Base-by-base conservation (phyloP, 2,888 invertebrate species). In the Lordiphosa andalusiaca region DNA sequence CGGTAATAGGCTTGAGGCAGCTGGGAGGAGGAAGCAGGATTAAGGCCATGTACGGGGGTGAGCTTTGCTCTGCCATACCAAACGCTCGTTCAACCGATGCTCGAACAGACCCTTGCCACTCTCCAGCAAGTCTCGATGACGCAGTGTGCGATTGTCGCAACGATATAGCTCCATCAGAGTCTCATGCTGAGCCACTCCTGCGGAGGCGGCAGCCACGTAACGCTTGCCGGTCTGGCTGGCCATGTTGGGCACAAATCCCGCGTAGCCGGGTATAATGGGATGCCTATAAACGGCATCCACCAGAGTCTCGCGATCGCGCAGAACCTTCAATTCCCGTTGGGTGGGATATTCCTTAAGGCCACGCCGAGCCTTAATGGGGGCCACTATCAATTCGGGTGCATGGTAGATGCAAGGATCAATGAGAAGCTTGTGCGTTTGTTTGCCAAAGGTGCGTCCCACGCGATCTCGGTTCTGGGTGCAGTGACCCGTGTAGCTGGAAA, bases 391-490 rank as follows among this genome's bases (percentile, higher is more conserved):
- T 33, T 93, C 92, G 73, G 94, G 93, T 0, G 94, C 93, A 88
- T 94, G 94, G 69, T 92, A 92, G 30, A 93, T 92, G 50, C 93
- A 92, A 0, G 95, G 95, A 88, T 95, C 95, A 73, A 94, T 87
- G 0, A 95, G 91, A 47, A 94, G 91, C 89, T 94, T 94, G 87
- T 94, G 94, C 0, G 94, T 93, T 40, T 93, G 91, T 4, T 92
- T 93, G 51, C 94, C 95, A 89, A 93, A 95, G 0, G 94, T 94
- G 88, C 94, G 93, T 2, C 95, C 95, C 63, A 93, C 92, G 19
- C 94, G 91, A 85, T 92, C 94, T 59, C 93, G 93, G 89, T 93
- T 93, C 78, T 94, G 93, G 0, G 95, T 94, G 80, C 93, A 94
- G 82, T 94, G 93, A 37, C 95, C 95, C 2, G 94, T 93, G 87